A percentile compares a stretch with the other conserved stretches of the same genome.
These are phyloP conservation scores for Theretra japonica DNA, from an alignment of 2,888 invertebrate genomes.

Conservation along the genomic window DNA sequence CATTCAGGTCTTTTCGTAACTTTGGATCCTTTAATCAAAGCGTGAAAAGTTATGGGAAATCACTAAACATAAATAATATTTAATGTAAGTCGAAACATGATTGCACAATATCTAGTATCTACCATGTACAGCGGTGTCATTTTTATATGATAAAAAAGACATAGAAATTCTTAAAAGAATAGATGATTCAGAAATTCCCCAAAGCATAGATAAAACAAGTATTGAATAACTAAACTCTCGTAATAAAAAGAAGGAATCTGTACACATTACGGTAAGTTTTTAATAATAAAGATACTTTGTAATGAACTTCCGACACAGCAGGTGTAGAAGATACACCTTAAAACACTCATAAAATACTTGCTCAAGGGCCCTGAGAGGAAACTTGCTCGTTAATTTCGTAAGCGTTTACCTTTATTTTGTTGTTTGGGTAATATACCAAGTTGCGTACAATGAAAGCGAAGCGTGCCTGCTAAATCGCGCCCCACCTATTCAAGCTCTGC, in stretches of 20 bases:
- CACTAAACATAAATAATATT: too few species aligned
- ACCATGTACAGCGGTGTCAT: not conserved
- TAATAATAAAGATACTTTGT: slow-evolving; percentile 20
- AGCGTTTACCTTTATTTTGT: slow-evolving; percentile 38
- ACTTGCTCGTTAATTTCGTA: slow-evolving; percentile 32
- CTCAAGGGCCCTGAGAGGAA: slow-evolving; percentile 25
- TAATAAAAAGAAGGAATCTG: not conserved
- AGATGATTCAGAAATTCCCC: too few species aligned
- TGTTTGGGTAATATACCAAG: slow-evolving; percentile 34
- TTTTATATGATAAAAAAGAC: too few species aligned
- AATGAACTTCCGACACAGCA: slow-evolving; percentile 5
- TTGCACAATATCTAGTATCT: too few species aligned
- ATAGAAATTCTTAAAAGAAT: too few species aligned
- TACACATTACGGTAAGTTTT: not conserved
- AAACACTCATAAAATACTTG: slow-evolving; percentile 25
- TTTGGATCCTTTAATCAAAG: too few species aligned
- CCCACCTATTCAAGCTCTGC: slow-evolving; percentile 36
- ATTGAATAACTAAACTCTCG: not conserved
- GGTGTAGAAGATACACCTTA: slow-evolving; percentile 22
- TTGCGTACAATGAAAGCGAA: slow-evolving; percentile 34
- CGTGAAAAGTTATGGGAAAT: too few species aligned
- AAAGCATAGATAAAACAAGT: not conserved
- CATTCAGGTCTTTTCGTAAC: too few species aligned
- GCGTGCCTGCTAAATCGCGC: slow-evolving; percentile 41
- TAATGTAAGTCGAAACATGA: too few species aligned